A percentile compares a stretch with the other conserved stretches of the same genome.
Conservation (phyloP, 1,140 invertebrate genomes). For the Stegodyphus mimosarum region DNA sequence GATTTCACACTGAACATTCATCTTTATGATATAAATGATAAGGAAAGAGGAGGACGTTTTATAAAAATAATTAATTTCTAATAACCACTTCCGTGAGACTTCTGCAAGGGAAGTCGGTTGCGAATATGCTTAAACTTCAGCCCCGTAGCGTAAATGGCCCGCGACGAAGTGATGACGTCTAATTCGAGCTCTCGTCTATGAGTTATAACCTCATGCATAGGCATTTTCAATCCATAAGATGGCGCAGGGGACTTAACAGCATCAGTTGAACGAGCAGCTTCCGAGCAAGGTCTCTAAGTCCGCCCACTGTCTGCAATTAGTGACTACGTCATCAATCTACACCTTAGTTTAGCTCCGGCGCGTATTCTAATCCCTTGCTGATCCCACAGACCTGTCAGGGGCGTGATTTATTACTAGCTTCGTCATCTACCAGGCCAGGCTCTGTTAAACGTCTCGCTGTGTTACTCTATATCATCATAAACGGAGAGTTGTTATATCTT, state of each 20-base stretch:
- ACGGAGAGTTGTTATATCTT: slow-evolving; percentile 24
- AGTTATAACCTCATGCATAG: background rate
- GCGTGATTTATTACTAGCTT: slow-evolving; percentile 42
- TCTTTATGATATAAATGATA: too few species aligned
- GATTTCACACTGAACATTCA: too few species aligned
- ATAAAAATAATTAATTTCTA: too few species aligned
- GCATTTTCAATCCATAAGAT: background rate
- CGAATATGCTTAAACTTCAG: too few species aligned
- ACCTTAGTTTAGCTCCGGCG: slow-evolving; percentile 21
- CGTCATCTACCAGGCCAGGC: background rate
- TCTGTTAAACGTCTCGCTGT: slow-evolving; percentile 24
- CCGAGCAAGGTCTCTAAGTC: background rate
- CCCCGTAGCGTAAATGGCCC: too few species aligned
- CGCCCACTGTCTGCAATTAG: slow-evolving; percentile 54
- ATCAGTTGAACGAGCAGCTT: background rate
- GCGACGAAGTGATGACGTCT: too few species aligned
- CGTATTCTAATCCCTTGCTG: slow-evolving; percentile 52
- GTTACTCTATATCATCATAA: slow-evolving; percentile 32
- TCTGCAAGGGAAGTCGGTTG: too few species aligned
- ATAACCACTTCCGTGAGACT: too few species aligned
- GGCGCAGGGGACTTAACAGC: background rate
- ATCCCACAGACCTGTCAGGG: slow-evolving; percentile 40
- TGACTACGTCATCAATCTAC: slow-evolving; percentile 41
- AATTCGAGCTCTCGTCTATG: background rate
- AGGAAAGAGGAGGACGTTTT: too few species aligned